Conservation (phyloP, 1,140 invertebrate genomes). For the Sarcophaga peregrina region DNA sequence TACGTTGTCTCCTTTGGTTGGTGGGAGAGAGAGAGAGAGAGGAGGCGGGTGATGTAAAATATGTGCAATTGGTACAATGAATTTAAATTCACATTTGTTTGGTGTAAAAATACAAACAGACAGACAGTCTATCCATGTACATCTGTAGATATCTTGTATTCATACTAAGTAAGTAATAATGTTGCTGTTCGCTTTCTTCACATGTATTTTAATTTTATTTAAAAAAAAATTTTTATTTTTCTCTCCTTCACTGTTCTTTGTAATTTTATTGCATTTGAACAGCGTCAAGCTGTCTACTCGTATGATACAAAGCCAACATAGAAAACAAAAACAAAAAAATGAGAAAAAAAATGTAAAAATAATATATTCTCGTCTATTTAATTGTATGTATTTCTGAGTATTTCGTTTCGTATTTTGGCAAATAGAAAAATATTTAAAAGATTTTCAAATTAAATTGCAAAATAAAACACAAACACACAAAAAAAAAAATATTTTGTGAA, state of each 20-base stretch:
- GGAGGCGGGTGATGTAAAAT: background rate
- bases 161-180: too few relatives aligned
- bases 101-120: background rate
- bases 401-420: background rate
- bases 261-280: conserved; percentile 28
- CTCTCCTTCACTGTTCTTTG: background rate
- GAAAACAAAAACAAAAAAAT: too few relatives aligned
- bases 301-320: background rate
- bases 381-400: background rate
- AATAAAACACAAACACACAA: background rate
- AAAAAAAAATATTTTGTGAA: background rate
- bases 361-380: background rate
- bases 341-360: background rate
- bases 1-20: background rate
- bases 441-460: conserved; percentile 3
- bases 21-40: too few relatives aligned
- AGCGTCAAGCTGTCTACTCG: conserved; percentile 40
- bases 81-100: conserved; percentile 3
- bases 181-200: background rate
- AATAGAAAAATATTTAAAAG: conserved; percentile 1
- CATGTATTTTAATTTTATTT: background rate
- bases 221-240: background rate
- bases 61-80: background rate
- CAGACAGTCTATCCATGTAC: too few relatives aligned
- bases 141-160: too few relatives aligned